Base-by-base conservation (phyloP, 2,113 vertebrate genomes). In the Spea bombifrons region DNA sequence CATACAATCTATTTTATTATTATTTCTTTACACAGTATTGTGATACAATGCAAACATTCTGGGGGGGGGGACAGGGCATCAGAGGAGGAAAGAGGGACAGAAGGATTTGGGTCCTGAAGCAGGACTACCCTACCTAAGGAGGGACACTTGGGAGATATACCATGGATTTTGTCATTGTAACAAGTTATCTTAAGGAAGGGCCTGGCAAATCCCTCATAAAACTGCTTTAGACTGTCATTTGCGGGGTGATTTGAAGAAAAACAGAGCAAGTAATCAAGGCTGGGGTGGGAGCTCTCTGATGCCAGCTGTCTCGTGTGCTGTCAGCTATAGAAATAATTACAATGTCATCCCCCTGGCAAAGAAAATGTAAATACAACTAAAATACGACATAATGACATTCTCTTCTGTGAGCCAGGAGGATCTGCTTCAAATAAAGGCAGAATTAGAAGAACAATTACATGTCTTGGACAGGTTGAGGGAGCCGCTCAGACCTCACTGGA, bases 361-460 rank as follows among this genome's bases (percentile, higher is more conserved):
- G 86, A 88, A 88, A 89, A 89, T 89, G 90, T 91, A 91, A 91
- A 89, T 91, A 90, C 88, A 89, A 88, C 87, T 90, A 89, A 89
- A 90, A 90, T 90, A 89, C 87, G 83, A 90, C 89, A 90, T 90
- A 90, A 90, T 90, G 89, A 90, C 89, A 90, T 90, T 90, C 87
- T 88, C 84, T 82, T 89, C 88, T 89, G 83, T 87, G 88, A 90
- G 88, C 82, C 83, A 73, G 87, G 77, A 87, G 87, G 88, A 89
- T 90, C 89, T 90, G 89, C 89, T 90, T 90, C 89, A 90, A 88
- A 90, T 90, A 90, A 90, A 90, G 88, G 89, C 86, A 85, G 88
- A 87, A 90, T 90, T 90, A 90, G 89, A 86, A 89, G 86, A 88
- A 90, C 89, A 90, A 89, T 90, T 90, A 90, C 90, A 90, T 89